Evolutionary conservation across 1,140 invertebrate species (phyloP), one percentile per base, ranked within the genome.

Genomic region (Euwallacea similis): DNA sequence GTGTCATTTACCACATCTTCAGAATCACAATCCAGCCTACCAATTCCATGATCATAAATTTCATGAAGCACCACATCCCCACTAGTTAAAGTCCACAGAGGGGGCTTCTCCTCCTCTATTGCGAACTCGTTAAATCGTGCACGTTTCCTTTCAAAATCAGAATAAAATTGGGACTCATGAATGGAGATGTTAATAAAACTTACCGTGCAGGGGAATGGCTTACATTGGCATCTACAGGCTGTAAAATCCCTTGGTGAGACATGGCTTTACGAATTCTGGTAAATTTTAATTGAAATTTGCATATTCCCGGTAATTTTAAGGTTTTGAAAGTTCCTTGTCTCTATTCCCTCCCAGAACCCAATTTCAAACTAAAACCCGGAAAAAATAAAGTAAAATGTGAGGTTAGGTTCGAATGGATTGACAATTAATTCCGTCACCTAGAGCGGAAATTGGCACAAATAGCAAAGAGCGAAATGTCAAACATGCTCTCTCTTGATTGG

Each of bases 11-110:
- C 55, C 10, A 66, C 42, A 64, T 72, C 72, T 46, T 77, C 74
- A 10, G 69, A 65, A 73, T 77, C 78, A 65, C 73, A 69, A 54
- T 75, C 76, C 60, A 79, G 69, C 55, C 74, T 68, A 15, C 74
- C 74, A 9, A 79, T 75, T 42, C 78, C 78, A 54, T 68, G 73
- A 68, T 78, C 78, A 44, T 69, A 75, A 42, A 76, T 55, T 43
- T 77, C 75, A 55, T 78, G 71, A 56, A 79, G 65, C 42, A 73
- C 61, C 55, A 78, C 67, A 42, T 79, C 73, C 42, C 70, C 74
- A 46, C 71, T 76, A 42, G 55, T 73, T n/a, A 78, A 69, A 54
- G 65, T 77, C 77, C 77, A 79, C n/a, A 71, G 15, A 42, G 53
- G 61, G 47, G 58, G 44, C 42, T 73, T 67, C 13, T 42, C 41